A percentile compares a stretch with the other conserved stretches of the same genome.
phyloP scores from a whole-genome alignment of 2,113 vertebrate genomes.

The Gallinago paraguaiae region DNA sequence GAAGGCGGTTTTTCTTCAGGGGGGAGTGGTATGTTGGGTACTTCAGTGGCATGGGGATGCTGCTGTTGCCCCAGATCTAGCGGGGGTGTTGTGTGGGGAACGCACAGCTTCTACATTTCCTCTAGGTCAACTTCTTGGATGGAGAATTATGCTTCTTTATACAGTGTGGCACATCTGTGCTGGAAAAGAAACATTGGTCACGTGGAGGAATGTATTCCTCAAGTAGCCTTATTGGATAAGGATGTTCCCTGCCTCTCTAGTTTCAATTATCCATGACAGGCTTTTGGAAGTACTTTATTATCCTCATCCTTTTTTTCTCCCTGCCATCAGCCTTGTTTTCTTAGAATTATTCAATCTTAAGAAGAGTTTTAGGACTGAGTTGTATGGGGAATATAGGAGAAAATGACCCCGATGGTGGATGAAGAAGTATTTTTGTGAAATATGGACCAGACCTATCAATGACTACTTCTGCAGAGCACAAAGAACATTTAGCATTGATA shows the following conservation, averaged over 20 bases:
- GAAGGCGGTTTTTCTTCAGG: accelerated
- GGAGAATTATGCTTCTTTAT: too few relatives aligned
- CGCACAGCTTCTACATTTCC: accelerated
- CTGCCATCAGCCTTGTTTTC: neutral
- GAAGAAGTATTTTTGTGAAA: neutral
- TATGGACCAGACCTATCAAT: neutral
- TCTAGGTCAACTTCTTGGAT: neutral
- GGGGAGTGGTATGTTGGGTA: neutral
- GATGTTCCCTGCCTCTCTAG: neutral
- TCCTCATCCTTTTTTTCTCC: neutral
- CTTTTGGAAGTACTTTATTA: neutral
- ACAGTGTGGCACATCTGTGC: accelerated
- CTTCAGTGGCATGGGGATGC: neutral
- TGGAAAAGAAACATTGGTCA: neutral
- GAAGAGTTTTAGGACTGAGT: neutral
- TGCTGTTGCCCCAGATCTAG: accelerated
- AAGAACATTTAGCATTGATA: neutral
- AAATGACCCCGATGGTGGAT: neutral
- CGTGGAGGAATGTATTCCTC: neutral
- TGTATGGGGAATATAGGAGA: neutral
- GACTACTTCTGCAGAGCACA: neutral
- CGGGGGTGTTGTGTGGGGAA: accelerated
- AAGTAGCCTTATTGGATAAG: neutral
- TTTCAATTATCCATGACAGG: neutral
- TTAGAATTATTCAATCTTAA: neutral